Percentiles rank a stretch among this genome's conserved stretches.
Conservation (phyloP, 1,140 invertebrate genomes). For the Scylla paramamosain region DNA sequence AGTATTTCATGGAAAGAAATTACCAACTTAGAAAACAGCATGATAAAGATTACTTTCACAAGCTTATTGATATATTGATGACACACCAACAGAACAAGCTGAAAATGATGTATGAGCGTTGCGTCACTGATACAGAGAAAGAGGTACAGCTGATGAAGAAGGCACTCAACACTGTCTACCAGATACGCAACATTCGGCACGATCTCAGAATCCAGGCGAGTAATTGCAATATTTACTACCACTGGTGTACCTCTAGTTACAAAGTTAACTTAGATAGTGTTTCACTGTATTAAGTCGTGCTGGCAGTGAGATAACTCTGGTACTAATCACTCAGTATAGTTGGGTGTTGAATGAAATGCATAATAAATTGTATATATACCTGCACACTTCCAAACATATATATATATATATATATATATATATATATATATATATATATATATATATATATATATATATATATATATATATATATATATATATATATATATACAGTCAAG, state of each 20-base stretch:
- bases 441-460: constrained; percentile 38
- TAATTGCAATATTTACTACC: not conserved
- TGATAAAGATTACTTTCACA: too few species aligned
- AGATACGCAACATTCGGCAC: constrained; percentile 93
- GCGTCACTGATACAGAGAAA: constrained; percentile 88
- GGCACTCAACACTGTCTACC: constrained; percentile 92
- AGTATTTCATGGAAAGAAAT: too few species aligned
- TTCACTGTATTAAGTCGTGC: too few species aligned
- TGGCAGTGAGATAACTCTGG: too few species aligned
- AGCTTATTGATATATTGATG: too few species aligned
- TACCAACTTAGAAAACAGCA: too few species aligned
- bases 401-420: constrained; percentile 38
- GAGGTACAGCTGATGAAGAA: constrained; percentile 92
- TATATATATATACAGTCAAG: constrained; percentile 19
- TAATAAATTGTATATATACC: not conserved
- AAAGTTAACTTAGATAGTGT: too few species aligned
- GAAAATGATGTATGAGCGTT: constrained; percentile 79
- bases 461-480: constrained; percentile 38
- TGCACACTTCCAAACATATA: not conserved
- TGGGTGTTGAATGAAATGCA: not conserved
- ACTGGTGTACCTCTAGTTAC: not conserved
- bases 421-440: constrained; percentile 38
- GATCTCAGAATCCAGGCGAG: constrained; percentile 90
- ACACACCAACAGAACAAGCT: constrained; percentile 70
- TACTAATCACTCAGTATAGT: too few species aligned